Conservation (phyloP, 2,888 invertebrate species). For the Arge pagana region DNA sequence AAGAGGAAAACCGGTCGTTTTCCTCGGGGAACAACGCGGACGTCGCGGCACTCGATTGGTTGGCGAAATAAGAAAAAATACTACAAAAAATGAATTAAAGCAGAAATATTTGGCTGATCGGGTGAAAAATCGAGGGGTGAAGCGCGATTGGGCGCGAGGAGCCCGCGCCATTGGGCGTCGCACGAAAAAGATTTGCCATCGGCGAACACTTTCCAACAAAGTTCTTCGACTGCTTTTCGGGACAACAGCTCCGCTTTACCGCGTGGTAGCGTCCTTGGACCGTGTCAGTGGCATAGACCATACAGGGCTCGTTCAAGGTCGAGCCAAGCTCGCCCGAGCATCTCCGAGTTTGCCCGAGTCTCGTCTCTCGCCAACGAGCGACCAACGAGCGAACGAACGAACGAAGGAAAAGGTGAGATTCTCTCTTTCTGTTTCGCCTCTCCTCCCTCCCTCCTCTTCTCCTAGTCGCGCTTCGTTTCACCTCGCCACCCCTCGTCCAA, state of each 20-base stretch:
- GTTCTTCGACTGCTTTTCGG: conserved; percentile 58
- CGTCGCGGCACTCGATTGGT: too few relatives aligned
- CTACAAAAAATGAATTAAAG: too few relatives aligned
- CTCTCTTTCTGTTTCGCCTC: neutral
- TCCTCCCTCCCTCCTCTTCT: neutral
- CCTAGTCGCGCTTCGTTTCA: conserved; percentile 23
- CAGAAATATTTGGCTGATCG: too few relatives aligned
- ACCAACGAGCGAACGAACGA: conserved; percentile 25
- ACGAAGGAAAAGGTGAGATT: neutral
- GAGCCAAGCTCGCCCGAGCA: conserved; percentile 38
- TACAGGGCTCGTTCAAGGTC: conserved; percentile 59
- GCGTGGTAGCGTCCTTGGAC: conserved; percentile 55
- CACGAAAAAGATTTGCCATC: conserved; percentile 51
- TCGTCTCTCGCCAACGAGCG: conserved; percentile 35
- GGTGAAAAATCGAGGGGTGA: neutral
- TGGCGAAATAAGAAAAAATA: too few relatives aligned
- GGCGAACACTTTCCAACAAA: conserved; percentile 51
- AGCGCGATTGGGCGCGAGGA: neutral
- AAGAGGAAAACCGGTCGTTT: too few relatives aligned
- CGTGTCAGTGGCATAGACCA: conserved; percentile 59
- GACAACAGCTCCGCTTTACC: conserved; percentile 51
- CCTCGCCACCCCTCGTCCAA: conserved; percentile 13
- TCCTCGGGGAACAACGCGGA: too few relatives aligned
- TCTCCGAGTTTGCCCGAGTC: conserved; percentile 38
- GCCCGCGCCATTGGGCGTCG: conserved; percentile 22